Evolutionary conservation across 2,888 invertebrate species (phyloP), one percentile per base, ranked within the genome.

Genomic region (Tetheella fluctuosa): DNA sequence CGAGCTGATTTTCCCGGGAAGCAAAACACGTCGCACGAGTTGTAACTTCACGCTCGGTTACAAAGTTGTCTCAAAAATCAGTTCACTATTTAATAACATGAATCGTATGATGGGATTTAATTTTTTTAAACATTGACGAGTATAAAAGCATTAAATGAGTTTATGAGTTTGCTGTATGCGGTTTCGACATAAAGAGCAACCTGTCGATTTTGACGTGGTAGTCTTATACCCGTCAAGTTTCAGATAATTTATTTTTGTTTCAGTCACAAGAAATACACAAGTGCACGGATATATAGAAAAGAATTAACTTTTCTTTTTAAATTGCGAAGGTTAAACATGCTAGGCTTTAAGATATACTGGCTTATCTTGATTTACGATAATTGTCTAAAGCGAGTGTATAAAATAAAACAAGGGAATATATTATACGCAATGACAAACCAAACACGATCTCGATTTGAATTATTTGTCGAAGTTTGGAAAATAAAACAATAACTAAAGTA

Each of bases 191-290:
- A 63, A 42, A 73, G 66, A 73, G 57, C 57, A 67, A 71, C 64
- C 67, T 70, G 75, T 76, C 73, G 67, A 80, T 75, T 58, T 30
- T 72, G 71, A 76, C 69, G 59, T 64, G 72, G 73, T 69, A 64
- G 65, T 10, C 8, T 8, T 30, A 30, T 2, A 10, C 10, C 8
- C 30, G 30, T 67, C 58, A 68, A 73, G 64, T 59, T 62, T 64
- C 64, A 59, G 64, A 74, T 78, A 68, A 77, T 71, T 77, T 72
- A 71, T 73, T 70, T 65, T 64, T 59, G 59, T 37, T 53, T 54
- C 59, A 57, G 59, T 62, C 52, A 52, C 60, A 59, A 53, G 54
- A 52, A 55, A n/a, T 52, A n/a, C 48, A 25, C 17, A 54, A 20
- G 34, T 54, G 34, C 20, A 54, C 61, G 60, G 62, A 66, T 57